These are phyloP conservation scores for Tupaia chinensis DNA, from an alignment of 2,113 vertebrate species.

Conservation along the genomic window DNA sequence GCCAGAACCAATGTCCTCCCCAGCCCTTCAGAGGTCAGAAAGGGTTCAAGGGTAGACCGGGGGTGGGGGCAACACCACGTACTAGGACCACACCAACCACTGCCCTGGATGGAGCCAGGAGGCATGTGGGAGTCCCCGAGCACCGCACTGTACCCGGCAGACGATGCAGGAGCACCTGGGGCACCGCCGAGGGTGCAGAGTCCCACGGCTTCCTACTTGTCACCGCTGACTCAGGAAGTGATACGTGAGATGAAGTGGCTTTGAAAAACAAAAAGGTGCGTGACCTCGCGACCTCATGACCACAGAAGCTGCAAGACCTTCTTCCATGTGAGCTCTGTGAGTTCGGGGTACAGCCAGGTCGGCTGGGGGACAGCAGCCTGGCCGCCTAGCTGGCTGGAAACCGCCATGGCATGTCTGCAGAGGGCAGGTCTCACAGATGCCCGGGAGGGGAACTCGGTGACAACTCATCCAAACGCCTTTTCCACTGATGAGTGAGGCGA, in stretches of 20 bases:
- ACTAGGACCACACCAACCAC: not conserved
- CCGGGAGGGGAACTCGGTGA: not conserved
- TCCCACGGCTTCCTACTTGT: not conserved
- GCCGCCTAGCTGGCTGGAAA: not conserved
- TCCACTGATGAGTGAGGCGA: not conserved
- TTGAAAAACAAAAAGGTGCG: constrained; percentile 41
- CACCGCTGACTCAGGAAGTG: not conserved
- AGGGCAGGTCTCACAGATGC: rapidly evolving
- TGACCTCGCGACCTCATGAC: constrained; percentile 21
- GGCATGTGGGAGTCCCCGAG: not conserved
- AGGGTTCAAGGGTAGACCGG: not conserved
- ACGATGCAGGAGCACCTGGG: too few relatives aligned
- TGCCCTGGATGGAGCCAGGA: not conserved
- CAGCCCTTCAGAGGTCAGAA: not conserved
- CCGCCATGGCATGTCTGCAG: rapidly evolving
- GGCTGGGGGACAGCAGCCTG: not conserved
- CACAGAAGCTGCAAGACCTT: not conserved
- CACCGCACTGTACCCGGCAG: too few relatives aligned
- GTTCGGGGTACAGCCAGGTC: not conserved
- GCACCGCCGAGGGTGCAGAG: too few relatives aligned
- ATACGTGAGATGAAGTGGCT: not conserved
- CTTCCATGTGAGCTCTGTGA: not conserved
- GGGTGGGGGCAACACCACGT: not conserved
- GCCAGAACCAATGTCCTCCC: not conserved
- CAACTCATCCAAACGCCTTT: not conserved